Percentiles rank a stretch among this genome's conserved stretches.
Conservation (phyloP, 2,888 invertebrate species). For the Synergus laeviventris region DNA sequence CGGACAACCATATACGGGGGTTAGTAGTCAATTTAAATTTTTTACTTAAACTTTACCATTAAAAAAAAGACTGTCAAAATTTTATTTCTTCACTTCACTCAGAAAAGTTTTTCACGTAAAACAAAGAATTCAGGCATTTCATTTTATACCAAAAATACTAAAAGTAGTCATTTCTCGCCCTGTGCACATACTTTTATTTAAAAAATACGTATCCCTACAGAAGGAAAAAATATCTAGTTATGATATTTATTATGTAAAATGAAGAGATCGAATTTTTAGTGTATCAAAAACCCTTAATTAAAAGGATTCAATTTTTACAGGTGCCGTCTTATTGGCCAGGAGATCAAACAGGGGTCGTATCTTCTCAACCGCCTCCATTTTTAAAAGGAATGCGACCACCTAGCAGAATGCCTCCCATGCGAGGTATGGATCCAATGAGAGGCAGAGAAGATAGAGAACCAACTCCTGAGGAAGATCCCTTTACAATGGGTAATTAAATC, state of each 20-base stretch:
- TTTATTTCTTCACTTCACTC: too few relatives aligned
- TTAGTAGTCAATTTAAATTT: conserved; percentile 49
- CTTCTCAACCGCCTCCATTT: conserved; percentile 67
- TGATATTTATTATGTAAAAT: too few relatives aligned
- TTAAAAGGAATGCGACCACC: conserved; percentile 70
- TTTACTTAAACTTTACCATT: too few relatives aligned
- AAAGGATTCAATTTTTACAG: conserved; percentile 49
- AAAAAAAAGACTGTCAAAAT: too few relatives aligned
- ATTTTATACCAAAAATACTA: too few relatives aligned
- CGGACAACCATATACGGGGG: conserved; percentile 69
- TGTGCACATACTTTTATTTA: too few relatives aligned
- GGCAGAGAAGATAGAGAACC: conserved; percentile 71
- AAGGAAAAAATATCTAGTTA: too few relatives aligned
- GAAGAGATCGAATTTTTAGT: too few relatives aligned
- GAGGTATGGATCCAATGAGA: conserved; percentile 64
- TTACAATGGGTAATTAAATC: conserved; percentile 67
- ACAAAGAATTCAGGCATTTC: too few relatives aligned
- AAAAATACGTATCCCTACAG: too few relatives aligned
- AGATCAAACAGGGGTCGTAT: conserved; percentile 61
- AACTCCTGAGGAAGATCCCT: conserved; percentile 72
- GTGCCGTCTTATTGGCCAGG: conserved; percentile 68
- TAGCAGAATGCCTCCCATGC: conserved; percentile 65
- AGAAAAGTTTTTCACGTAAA: too few relatives aligned
- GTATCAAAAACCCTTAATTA: neutral
- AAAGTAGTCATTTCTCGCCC: too few relatives aligned